Percentiles rank a stretch among this genome's conserved stretches.
Evolutionary conservation across 2,888 invertebrate genomes (phyloP).

Genomic region (Sacculina carcini): DNA sequence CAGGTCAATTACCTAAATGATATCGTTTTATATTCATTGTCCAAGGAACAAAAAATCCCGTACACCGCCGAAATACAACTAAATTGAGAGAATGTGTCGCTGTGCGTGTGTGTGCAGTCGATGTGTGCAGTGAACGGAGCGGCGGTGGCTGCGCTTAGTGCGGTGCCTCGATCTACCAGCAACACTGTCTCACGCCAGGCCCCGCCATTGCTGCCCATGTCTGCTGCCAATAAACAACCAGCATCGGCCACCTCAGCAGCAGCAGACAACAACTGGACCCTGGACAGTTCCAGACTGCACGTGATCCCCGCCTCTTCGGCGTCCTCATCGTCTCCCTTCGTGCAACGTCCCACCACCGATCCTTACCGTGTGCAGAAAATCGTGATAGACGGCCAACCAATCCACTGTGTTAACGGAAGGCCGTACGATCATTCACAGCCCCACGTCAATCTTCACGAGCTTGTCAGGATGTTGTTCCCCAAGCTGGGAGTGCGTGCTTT

Average conservation of each 20-base stretch:
- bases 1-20: no score
- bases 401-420: conserved; percentile 63
- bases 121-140: no score
- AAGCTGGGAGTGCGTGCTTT: conserved; percentile 44
- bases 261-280: not conserved
- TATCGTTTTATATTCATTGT: no score
- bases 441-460: conserved; percentile 53
- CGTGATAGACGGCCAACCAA: conserved; percentile 43
- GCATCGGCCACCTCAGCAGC: not conserved
- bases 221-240: not conserved
- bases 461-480: conserved; percentile 54
- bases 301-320: not conserved
- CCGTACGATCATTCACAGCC: conserved; percentile 54
- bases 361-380: not conserved
- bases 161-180: not conserved
- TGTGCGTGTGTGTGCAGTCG: no score
- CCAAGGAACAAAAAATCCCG: no score
- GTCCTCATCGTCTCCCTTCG: not conserved
- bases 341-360: no score
- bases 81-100: no score
- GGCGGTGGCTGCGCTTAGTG: not conserved
- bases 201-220: conserved; percentile 5
- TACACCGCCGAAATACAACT: no score
- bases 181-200: not conserved
- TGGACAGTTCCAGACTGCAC: not conserved